A percentile compares a stretch with the other conserved stretches of the same genome.
Conservation (phyloP, 2,888 invertebrate species). For the Sisyra terminalis region DNA sequence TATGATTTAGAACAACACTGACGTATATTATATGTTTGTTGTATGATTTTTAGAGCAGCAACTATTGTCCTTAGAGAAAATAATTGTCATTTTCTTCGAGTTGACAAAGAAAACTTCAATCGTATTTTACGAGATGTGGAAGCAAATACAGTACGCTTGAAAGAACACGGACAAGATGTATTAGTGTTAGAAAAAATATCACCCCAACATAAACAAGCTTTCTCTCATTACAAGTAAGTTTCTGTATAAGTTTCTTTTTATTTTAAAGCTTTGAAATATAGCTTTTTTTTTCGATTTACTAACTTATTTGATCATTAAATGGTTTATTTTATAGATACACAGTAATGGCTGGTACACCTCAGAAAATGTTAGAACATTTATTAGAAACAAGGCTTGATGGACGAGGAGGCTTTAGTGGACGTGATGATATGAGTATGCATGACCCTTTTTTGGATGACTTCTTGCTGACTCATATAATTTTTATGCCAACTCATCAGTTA, state of each 20-base stretch:
- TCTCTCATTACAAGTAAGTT: slow-evolving; percentile 47
- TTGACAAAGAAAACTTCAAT: slow-evolving; percentile 76
- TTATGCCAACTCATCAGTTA: slow-evolving; percentile 59
- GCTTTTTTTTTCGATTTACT: neutral
- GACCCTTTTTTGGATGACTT: slow-evolving; percentile 73
- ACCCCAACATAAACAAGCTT: slow-evolving; percentile 32
- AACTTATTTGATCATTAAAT: too few relatives aligned
- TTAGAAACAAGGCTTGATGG: slow-evolving; percentile 62
- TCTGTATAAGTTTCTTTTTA: neutral
- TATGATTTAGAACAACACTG: neutral
- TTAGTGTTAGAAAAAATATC: slow-evolving; percentile 59
- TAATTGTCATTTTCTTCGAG: slow-evolving; percentile 67
- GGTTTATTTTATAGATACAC: slow-evolving; percentile 46
- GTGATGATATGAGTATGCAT: slow-evolving; percentile 28
- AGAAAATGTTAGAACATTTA: slow-evolving; percentile 74
- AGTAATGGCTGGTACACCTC: slow-evolving; percentile 73
- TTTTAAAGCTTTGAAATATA: neutral
- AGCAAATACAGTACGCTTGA: slow-evolving; percentile 70
- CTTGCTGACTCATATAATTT: slow-evolving; percentile 65
- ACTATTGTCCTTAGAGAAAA: slow-evolving; percentile 67
- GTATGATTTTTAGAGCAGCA: slow-evolving; percentile 41
- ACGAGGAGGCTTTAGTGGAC: slow-evolving; percentile 29
- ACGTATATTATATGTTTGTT: neutral
- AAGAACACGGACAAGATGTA: slow-evolving; percentile 72
- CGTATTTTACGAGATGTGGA: slow-evolving; percentile 67